Base-by-base conservation (phyloP, 2,888 invertebrate species). In the Dolomedes plantarius region DNA sequence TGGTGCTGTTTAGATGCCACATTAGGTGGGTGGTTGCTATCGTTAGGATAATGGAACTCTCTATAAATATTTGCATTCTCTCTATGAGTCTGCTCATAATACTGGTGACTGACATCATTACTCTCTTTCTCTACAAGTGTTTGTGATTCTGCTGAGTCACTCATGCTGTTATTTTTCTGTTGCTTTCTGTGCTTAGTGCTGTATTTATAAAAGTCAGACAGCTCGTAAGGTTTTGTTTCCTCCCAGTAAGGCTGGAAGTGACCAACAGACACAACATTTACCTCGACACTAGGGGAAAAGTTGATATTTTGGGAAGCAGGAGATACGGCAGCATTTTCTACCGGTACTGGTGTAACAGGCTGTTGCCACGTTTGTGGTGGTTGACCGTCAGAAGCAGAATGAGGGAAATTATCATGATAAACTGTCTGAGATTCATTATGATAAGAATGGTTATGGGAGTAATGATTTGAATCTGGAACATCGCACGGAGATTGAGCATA, bases 121-220 rank as follows among this genome's bases (percentile, higher is more conserved):
- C 23, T 19, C 13, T 68, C 68, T 6, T 75, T 68, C 0, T 29
- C 27, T 28, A 29, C 27, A 16, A 39, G 41, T 0, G 28, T 3
- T 28, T 71, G 62, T 28, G 13, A 28, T 11, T 74, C 46, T 27
- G 41, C 77, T 9, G 50, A 7, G 11, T 72, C 50, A 73, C 31
- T 32, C 28, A 31, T 23, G 0, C 27, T n/a, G 0, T 39, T 19
- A 1, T 32, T 69, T 27, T 77, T 71, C 19, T 71, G 90, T 78
- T 46, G 89, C 76, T 96, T 95, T 87, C 97, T 94, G 91, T 95
- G 97, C 91, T 97, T 97, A 5, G 97, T 97, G 74, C 98, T 98
- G 91, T 98, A 98, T 92, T 98, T 98, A 91, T 98, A 98, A 91
- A 97, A 98, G 92, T 98, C 98, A 0, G 97, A 95, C 96, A 98